Conservation (phyloP, 1,140 invertebrate genomes). For the Phenacoccus solenopsis region DNA sequence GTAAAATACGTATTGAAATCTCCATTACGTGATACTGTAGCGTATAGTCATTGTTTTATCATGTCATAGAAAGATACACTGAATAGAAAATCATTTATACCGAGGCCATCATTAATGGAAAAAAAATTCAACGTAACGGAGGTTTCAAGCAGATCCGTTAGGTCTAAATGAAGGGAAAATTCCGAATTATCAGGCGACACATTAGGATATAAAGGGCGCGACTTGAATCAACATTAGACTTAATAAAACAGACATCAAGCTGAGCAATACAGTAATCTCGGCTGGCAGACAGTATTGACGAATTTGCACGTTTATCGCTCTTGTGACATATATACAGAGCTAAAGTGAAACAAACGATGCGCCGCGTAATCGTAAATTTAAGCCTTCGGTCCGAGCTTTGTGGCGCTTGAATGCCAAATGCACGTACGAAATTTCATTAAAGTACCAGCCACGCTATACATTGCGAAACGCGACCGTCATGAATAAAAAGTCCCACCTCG, state of each 20-base stretch:
- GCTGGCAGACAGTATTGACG: not conserved
- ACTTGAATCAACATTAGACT: not conserved
- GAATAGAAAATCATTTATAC: too few species aligned
- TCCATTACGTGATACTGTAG: too few species aligned
- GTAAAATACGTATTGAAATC: too few species aligned
- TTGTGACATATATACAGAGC: not conserved
- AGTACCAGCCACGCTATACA: too few species aligned
- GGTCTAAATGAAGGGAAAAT: not conserved
- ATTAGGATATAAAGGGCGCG: not conserved
- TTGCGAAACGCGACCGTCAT: not conserved
- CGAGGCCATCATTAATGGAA: too few species aligned
- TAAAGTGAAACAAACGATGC: not conserved
- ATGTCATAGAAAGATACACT: too few species aligned
- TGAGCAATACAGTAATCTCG: not conserved
- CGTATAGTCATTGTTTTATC: too few species aligned
- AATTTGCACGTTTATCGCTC: not conserved
- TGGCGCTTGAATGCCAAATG: not conserved
- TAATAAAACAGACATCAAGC: slow-evolving; percentile 2
- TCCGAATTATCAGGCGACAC: not conserved
- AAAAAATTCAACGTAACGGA: too few species aligned
- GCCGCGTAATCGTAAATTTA: not conserved
- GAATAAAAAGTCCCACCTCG: slow-evolving; percentile 1
- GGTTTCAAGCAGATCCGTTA: too few species aligned
- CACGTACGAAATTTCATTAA: slow-evolving; percentile 1
- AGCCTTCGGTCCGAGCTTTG: not conserved